Base-by-base conservation (phyloP, 2,797 vertebrate genomes). In the Rhinatrema bivittatum region DNA sequence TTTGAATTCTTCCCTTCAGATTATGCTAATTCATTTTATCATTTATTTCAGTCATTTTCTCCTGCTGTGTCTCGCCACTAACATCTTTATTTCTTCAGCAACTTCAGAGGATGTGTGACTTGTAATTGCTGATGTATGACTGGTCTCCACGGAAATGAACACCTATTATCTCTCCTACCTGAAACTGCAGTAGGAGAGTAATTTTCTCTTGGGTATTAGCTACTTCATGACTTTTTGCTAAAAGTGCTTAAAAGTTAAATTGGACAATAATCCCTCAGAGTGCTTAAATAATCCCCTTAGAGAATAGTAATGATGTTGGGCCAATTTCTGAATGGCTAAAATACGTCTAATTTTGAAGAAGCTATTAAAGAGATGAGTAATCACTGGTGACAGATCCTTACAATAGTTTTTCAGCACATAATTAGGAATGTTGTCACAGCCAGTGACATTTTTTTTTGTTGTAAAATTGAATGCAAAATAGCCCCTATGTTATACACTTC, bases 321-420 rank as follows among this genome's bases (percentile, higher is more conserved):
- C 19, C 40, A 35, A 61, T 72, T 72, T 42, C 53, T 62, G 65
- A 71, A 64, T 42, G 56, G 35, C 48, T 57, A 42, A 65, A 76
- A 52, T 33, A 56, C 41, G 24, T 16, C n/a, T 65, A 40, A 33
- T 22, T 60, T 57, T 55, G 25, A 65, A 55, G 31, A 46, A 65
- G 25, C 34, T 44, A 43, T 61, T 50, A 62, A 64, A 62, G 49
- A 46, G 41, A 46, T 49, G 50, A 70, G 51, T 60, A 69, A 58
- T 66, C 42, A 2, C 49, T 39, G 29, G 35, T 72, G 62, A 67
- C 49, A 68, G 31, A 52, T 56, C 52, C 53, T 60, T 43, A 62
- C 52, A 50, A 60, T 28, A 46, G 44, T 48, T 42, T 68, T 74
- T 72, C 47, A 64, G 62, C 49, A 67, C 56, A 42, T 69, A 68